phyloP scores from a whole-genome alignment of 2,113 vertebrate genomes.

The Cyanoramphus novaezelandiae region DNA sequence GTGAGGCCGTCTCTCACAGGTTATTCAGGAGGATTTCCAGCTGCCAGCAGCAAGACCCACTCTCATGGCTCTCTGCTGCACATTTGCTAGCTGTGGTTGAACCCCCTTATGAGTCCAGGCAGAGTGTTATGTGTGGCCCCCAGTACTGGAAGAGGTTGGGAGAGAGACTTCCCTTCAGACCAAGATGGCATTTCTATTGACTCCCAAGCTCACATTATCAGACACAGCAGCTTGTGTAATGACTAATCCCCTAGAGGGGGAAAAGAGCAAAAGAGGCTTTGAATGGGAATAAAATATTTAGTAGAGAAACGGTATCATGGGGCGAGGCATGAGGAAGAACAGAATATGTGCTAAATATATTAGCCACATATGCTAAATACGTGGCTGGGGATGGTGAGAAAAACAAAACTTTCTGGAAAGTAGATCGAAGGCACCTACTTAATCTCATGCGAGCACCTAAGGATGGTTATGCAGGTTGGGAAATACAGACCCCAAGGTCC shows the following conservation, averaged over 20 bases:
- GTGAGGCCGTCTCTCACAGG: not conserved
- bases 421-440: not conserved
- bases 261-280: not conserved
- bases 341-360: not conserved
- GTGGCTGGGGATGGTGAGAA: not conserved
- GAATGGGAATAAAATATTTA: not conserved
- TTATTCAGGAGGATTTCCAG: not conserved
- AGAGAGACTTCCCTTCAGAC: not conserved
- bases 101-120: accelerated
- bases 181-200: not conserved
- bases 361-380: not conserved
- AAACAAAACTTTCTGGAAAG: not conserved
- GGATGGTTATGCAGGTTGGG: not conserved
- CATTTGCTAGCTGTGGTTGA: not conserved
- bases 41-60: not conserved
- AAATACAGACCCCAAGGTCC: not conserved
- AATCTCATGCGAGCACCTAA: accelerated
- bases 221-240: not conserved
- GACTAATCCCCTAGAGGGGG: not conserved
- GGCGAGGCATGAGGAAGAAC: not conserved
- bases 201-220: not conserved
- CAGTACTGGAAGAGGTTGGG: not conserved
- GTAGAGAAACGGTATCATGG: not conserved
- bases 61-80: not conserved
- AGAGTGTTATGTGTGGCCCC: not conserved